These are phyloP conservation scores for Lacerta viridis DNA, from an alignment of 2,797 vertebrate species.

Conservation along the genomic window DNA sequence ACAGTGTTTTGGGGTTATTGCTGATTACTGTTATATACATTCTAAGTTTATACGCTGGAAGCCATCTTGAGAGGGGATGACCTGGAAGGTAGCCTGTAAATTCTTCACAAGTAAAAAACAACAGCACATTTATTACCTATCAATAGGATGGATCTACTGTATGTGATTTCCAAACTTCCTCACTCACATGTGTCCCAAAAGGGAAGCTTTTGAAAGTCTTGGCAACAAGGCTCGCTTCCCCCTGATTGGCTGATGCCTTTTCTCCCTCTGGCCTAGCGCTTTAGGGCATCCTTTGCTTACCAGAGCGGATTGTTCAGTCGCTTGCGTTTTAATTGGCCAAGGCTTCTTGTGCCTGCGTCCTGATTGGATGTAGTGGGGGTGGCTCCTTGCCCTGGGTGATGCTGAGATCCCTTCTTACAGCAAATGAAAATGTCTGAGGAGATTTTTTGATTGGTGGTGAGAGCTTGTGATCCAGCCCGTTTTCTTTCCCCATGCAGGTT, in stretches of 20 bases:
- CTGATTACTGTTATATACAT: no score
- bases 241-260: not conserved
- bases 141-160: not conserved
- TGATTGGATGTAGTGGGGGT: not conserved
- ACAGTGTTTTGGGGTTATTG: no score
- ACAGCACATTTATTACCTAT: not conserved
- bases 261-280: not conserved
- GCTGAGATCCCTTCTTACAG: not conserved
- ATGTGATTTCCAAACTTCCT: not conserved
- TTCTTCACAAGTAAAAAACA: no score
- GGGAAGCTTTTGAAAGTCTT: not conserved
- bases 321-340: constrained; percentile 16
- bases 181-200: no score
- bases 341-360: not conserved
- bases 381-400: not conserved
- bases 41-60: no score
- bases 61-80: no score
- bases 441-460: constrained; percentile 13
- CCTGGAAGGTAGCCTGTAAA: no score
- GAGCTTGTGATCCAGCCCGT: no score
- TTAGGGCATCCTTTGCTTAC: not conserved
- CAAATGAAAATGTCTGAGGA: constrained; percentile 1
- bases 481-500: not conserved
- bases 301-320: not conserved
- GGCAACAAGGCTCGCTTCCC: not conserved